These are phyloP conservation scores for Lasioglossum figueresi DNA, from an alignment of 2,888 invertebrate species.

Conservation along the genomic window DNA sequence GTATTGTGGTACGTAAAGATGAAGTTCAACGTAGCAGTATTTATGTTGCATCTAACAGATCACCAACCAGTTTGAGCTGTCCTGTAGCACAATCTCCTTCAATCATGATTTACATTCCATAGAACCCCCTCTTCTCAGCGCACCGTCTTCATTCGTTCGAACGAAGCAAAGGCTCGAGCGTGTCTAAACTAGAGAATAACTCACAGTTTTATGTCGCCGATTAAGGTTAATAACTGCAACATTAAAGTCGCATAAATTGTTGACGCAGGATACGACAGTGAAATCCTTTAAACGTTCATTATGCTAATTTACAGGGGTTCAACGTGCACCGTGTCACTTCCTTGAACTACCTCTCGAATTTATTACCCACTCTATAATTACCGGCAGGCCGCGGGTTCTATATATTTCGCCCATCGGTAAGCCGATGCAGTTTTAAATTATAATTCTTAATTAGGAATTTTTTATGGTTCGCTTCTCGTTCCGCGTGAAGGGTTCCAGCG, in stretches of 20 bases:
- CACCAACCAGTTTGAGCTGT: neutral
- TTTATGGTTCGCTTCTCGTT: neutral
- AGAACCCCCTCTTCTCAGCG: neutral
- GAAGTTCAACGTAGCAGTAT: neutral
- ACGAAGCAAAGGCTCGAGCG: neutral
- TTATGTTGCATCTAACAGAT: neutral
- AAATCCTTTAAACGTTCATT: neutral
- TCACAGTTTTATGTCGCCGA: neutral
- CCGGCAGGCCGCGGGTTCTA: neutral
- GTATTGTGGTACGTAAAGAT: neutral
- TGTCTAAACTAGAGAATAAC: neutral
- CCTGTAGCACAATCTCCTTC: neutral
- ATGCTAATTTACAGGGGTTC: neutral
- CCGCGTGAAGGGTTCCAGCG: neutral
- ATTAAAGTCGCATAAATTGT: neutral
- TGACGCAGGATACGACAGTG: neutral
- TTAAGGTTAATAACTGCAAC: neutral
- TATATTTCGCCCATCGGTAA: neutral
- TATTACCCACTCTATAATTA: conserved; percentile 5
- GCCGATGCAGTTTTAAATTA: neutral
- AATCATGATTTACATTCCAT: neutral
- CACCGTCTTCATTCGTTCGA: neutral
- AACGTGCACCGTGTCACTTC: conserved; percentile 3
- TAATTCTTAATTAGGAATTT: conserved; percentile 4
- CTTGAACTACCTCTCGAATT: neutral